Conservation (phyloP, 2,888 invertebrate genomes). For the Dysmachus trigonus region DNA sequence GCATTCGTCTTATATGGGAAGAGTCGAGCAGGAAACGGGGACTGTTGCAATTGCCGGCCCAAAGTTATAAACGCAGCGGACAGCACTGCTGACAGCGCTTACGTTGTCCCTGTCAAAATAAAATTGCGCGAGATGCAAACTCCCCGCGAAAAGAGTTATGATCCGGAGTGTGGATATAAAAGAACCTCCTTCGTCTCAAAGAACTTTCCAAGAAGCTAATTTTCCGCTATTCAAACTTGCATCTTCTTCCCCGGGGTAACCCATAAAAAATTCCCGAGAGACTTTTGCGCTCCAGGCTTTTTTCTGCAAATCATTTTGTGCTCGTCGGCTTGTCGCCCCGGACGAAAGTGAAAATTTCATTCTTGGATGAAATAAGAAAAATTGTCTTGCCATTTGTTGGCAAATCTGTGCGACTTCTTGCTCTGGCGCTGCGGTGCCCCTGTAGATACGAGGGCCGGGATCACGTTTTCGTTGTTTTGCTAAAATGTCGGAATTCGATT, state of each 20-base stretch:
- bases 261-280: not conserved
- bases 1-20: conserved; percentile 24
- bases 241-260: not conserved
- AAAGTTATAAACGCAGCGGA: not conserved
- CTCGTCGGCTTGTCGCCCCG: not conserved
- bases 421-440: not conserved
- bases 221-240: not conserved
- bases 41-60: not conserved
- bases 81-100: not conserved
- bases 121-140: conserved; percentile 20
- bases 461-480: conserved; percentile 42
- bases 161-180: not conserved
- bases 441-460: conserved; percentile 5
- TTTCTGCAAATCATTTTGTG: not conserved
- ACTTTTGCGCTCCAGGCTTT: not conserved
- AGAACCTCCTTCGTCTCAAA: not conserved
- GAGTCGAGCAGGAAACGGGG: not conserved
- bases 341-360: conserved; percentile 34
- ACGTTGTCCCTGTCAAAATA: conserved; percentile 1
- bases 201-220: conserved; percentile 17
- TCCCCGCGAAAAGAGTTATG: not conserved
- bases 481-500: conserved; percentile 33
- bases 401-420: conserved; percentile 10
- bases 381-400: conserved; percentile 32
- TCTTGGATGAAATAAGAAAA: conserved; percentile 26